Evolutionary conservation across 2,797 vertebrate genomes (phyloP), one percentile per base, ranked within the genome.

Genomic region (Ispidina picta): DNA sequence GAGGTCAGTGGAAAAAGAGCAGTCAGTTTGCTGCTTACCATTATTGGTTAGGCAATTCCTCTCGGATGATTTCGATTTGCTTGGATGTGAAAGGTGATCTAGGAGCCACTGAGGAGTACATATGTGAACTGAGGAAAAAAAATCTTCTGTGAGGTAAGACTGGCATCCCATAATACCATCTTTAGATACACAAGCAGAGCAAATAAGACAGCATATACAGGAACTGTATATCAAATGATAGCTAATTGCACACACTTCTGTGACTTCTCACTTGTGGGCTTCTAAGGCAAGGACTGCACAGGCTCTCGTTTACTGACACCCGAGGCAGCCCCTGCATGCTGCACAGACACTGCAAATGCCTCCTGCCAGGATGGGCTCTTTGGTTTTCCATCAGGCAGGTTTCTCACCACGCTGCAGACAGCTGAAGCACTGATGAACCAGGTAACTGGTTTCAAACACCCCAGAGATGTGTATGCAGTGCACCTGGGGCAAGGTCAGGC

Each of bases 1-100:
- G 51, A 64, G 84, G 82, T 80, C 79, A 95, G 60, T 83, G 82
- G 89, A 89, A 95, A 94, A 94, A 90, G 35, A 80, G 51, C 55
- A 80, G 54, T 70, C 68, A 26, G 18, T 33, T 60, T 69, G 59
- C 39, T 74, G 63, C 63, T 43, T 85, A 51, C 84, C 56, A n/a
- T 59, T 51, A 35, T 17, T 11, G 37, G 37, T 17, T 4, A 58
- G 72, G 1, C 77, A 54, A 46, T 74, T 85, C 41, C 55, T 90
- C 79, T 72, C 56, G 79, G 56, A 60, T 70, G 63, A 63, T 94
- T 62, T 51, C 60, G 60, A 81, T 76, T 79, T 74, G 58, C n/a
- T 46, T 35, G 78, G 33, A 65, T 81, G 76, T 62, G 69, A 48
- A 87, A 65, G 35, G 49, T 28, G 55, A 75, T 59, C 51, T 51